Evolutionary conservation across 1,140 invertebrate genomes (phyloP).

Genomic region (Drosophila watanabei): DNA sequence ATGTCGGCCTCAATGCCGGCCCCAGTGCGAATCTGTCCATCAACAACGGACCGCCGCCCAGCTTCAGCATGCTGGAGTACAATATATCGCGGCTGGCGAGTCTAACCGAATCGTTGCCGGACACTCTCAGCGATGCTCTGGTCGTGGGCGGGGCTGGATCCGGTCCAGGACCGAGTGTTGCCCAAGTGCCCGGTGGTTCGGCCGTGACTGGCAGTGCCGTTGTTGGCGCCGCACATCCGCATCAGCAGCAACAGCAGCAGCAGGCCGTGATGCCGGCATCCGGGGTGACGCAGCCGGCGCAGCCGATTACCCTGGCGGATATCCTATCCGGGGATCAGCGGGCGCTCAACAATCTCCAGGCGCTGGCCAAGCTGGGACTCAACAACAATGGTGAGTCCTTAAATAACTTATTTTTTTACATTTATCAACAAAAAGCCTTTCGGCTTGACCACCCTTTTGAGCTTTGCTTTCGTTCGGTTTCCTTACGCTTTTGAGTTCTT

Average conservation of each 20-base stretch:
- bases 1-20: constrained; percentile 65
- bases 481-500: constrained; percentile 43
- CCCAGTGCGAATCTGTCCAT: constrained; percentile 39
- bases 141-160: constrained; percentile 66
- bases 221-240: constrained; percentile 44
- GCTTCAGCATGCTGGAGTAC: constrained; percentile 91
- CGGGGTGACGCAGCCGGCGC: constrained; percentile 72
- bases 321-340: constrained; percentile 92
- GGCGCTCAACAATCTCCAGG: constrained; percentile 94
- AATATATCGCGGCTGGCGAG: constrained; percentile 93
- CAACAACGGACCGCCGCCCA: constrained; percentile 55
- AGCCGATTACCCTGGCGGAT: constrained; percentile 90
- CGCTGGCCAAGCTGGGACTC: constrained; percentile 93
- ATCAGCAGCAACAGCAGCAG: constrained; percentile 72
- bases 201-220: constrained; percentile 74
- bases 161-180: constrained; percentile 30
- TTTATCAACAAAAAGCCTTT: neutral
- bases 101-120: constrained; percentile 89
- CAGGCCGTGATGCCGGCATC: constrained; percentile 72
- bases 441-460: neutral
- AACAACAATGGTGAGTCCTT: constrained; percentile 88
- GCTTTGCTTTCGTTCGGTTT: constrained; percentile 15
- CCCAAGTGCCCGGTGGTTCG: constrained; percentile 47
- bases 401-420: neutral
- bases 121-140: constrained; percentile 84